Evolutionary conservation across 2,888 invertebrate species (phyloP), one percentile per base, ranked within the genome.

Genomic region (Atrina japonica): DNA sequence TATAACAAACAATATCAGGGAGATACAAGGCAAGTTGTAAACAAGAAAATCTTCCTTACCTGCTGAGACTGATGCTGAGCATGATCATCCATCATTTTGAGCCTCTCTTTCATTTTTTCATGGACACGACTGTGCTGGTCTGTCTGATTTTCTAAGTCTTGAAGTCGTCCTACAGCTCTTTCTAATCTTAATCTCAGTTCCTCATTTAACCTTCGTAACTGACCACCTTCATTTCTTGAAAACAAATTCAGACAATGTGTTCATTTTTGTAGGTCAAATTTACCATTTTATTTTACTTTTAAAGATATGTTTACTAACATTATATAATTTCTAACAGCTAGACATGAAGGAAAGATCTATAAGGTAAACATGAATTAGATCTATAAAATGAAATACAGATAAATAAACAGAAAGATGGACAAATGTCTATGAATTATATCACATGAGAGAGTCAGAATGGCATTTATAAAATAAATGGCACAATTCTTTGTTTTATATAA

Each of bases 1-100:
- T n/a, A n/a, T n/a, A n/a, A n/a, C n/a, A n/a, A n/a, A n/a, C n/a
- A n/a, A n/a, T n/a, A n/a, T n/a, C n/a, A n/a, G n/a, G n/a, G n/a
- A n/a, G n/a, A n/a, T n/a, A n/a, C n/a, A n/a, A n/a, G n/a, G n/a
- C n/a, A n/a, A n/a, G n/a, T n/a, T n/a, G n/a, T n/a, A n/a, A n/a
- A n/a, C n/a, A n/a, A n/a, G n/a, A 35, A 35, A 11, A 35, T 35
- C 5, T 35, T 5, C 11, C 35, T 35, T 60, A 88, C 89, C 88
- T 89, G 88, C 30, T 83, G 80, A 14, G 87, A 78, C 55, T 85
- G 84, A 53, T 83, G 74, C 69, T 85, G 83, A 5, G 84, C 83
- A 61, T 88, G 86, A 16, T 83, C 84, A 70, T 89, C 89, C 84
- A 89, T 82, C 78, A 82, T 81, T 65, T 84, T 85, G 9, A 89